A percentile compares a stretch with the other conserved stretches of the same genome.
These are phyloP conservation scores for Poeciliopsis occidentalis DNA, from an alignment of 2,113 vertebrate species.

Conservation along the genomic window DNA sequence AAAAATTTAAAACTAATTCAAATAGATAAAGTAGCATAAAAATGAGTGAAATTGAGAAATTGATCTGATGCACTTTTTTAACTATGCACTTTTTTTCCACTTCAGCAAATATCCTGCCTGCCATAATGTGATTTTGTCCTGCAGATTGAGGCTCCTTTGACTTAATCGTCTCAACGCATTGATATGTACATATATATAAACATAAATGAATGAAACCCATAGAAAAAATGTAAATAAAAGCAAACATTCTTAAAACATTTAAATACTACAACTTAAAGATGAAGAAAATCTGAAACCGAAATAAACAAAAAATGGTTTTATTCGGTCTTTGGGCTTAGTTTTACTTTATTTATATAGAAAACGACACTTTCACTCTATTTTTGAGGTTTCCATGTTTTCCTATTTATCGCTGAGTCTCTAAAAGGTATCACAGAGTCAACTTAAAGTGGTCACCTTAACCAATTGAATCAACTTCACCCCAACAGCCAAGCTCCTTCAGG, in stretches of 20 bases:
- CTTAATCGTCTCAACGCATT: too few species aligned
- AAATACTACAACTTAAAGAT: not conserved
- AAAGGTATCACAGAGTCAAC: constrained; percentile 17
- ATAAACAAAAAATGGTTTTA: not conserved
- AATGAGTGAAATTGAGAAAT: not conserved
- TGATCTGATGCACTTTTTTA: constrained; percentile 11
- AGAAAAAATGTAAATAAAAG: not conserved
- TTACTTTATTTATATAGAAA: not conserved
- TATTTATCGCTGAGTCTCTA: not conserved
- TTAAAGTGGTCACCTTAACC: constrained; percentile 45
- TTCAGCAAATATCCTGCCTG: constrained; percentile 24
- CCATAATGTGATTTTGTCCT: constrained; percentile 27
- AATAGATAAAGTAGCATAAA: not conserved
- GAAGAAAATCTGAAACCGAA: not conserved
- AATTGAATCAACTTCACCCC: constrained; percentile 62
- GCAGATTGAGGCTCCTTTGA: constrained; percentile 23
- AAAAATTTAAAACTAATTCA: not conserved
- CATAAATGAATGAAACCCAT: not conserved
- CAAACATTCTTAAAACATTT: not conserved
- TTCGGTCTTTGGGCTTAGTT: not conserved
- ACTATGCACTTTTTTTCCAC: constrained; percentile 25
- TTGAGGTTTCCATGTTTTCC: not conserved
- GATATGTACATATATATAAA: too few species aligned
- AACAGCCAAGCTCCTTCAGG: constrained; percentile 26
- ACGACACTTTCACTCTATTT: not conserved